phyloP scores from a whole-genome alignment of 2,888 invertebrate species.

The Antitype chi region DNA sequence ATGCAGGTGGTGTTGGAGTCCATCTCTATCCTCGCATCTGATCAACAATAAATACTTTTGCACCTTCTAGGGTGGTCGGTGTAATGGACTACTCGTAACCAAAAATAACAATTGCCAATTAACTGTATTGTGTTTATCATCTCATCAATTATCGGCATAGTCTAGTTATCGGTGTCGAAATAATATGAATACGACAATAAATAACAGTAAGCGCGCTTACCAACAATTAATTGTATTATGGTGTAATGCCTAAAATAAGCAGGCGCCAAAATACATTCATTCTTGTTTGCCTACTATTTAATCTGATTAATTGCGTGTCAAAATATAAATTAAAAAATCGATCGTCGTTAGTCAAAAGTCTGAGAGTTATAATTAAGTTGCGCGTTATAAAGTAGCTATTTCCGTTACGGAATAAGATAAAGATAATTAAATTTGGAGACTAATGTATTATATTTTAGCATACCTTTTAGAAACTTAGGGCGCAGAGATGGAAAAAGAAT shows the following conservation, averaged over 20 bases:
- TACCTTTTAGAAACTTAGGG: neutral
- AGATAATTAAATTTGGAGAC: slow-evolving; percentile 52
- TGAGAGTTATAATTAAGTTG: slow-evolving; percentile 74
- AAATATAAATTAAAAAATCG: slow-evolving; percentile 72
- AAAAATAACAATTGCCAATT: slow-evolving; percentile 36
- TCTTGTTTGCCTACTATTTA: slow-evolving; percentile 60
- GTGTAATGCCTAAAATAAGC: slow-evolving; percentile 63
- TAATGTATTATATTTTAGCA: slow-evolving; percentile 45
- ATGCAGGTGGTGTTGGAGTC: neutral
- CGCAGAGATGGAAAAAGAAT: neutral
- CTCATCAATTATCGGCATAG: slow-evolving; percentile 21
- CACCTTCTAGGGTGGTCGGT: slow-evolving; percentile 1
- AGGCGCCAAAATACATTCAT: slow-evolving; percentile 56
- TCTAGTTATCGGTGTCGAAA: slow-evolving; percentile 43
- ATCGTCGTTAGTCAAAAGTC: slow-evolving; percentile 69
- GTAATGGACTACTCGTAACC: neutral
- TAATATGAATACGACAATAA: slow-evolving; percentile 37
- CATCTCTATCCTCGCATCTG: slow-evolving; percentile 3
- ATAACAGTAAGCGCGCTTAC: slow-evolving; percentile 36
- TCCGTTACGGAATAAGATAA: slow-evolving; percentile 61
- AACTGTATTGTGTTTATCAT: slow-evolving; percentile 27
- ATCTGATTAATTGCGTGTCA: slow-evolving; percentile 68
- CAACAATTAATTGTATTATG: slow-evolving; percentile 54
- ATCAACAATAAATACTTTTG: neutral
- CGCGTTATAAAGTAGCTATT: slow-evolving; percentile 67